phyloP scores from a whole-genome alignment of 2,888 invertebrate species.

The Andrena minutula region DNA sequence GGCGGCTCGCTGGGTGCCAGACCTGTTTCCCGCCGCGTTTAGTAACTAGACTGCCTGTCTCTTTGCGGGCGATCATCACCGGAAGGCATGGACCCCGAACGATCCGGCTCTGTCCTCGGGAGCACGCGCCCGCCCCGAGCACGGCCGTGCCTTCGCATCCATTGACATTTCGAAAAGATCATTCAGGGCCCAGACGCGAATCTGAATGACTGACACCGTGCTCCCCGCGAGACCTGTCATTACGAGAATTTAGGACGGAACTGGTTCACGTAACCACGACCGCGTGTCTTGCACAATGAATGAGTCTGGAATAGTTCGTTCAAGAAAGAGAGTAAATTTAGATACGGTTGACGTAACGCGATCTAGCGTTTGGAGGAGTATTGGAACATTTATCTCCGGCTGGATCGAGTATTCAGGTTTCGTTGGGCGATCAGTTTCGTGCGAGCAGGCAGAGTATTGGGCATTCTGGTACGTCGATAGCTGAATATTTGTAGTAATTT shows the following conservation, averaged over 20 bases:
- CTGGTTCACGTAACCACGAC: constrained; percentile 30
- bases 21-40: constrained; percentile 26
- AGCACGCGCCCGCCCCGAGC: constrained; percentile 12
- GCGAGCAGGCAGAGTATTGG: no score
- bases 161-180: constrained; percentile 54
- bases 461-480: background rate
- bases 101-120: background rate
- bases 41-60: constrained; percentile 48
- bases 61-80: constrained; percentile 34
- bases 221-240: constrained; percentile 1
- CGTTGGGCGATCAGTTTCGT: background rate
- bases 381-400: background rate
- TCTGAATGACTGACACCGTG: constrained; percentile 44
- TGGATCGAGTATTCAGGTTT: background rate
- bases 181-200: constrained; percentile 17
- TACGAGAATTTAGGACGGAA: constrained; percentile 45
- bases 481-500: background rate
- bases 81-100: constrained; percentile 36
- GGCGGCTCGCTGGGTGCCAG: constrained; percentile 6
- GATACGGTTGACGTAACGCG: background rate
- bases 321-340: constrained; percentile 10
- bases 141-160: constrained; percentile 30
- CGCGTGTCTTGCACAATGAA: constrained; percentile 33
- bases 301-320: constrained; percentile 13
- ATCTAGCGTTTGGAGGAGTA: background rate